Conservation (phyloP, 1,140 invertebrate genomes). For the Zaprionus inermis region DNA sequence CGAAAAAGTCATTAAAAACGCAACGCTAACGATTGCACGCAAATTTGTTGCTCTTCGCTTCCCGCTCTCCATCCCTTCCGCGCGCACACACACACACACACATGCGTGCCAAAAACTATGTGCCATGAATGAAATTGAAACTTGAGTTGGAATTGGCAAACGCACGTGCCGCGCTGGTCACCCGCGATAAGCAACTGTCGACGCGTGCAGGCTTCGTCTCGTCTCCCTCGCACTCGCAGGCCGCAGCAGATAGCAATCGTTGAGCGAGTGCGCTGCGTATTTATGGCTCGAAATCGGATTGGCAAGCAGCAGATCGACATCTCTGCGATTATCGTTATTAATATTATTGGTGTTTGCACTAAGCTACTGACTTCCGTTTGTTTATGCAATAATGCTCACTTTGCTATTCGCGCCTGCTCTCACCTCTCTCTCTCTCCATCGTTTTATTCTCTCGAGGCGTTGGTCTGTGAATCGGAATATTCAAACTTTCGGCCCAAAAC, state of each 20-base stretch:
- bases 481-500: constrained; percentile 27
- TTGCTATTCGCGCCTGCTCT: background rate
- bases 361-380: constrained; percentile 44
- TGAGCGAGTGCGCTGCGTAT: constrained; percentile 46
- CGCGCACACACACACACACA: constrained; percentile 19
- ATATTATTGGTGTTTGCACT: constrained; percentile 75
- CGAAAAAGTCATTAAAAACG: constrained; percentile 81
- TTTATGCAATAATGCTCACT: constrained; percentile 1
- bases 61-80: background rate
- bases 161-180: constrained; percentile 80
- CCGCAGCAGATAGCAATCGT: constrained; percentile 51
- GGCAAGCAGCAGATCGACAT: constrained; percentile 43
- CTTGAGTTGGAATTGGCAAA: constrained; percentile 44
- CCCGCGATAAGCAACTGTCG: constrained; percentile 81
- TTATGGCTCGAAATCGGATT: constrained; percentile 72
- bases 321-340: constrained; percentile 72
- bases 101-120: constrained; percentile 51
- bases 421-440: background rate
- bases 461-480: constrained; percentile 60
- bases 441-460: constrained; percentile 23
- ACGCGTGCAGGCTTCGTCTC: constrained; percentile 53
- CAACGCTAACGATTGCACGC: constrained; percentile 72
- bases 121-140: constrained; percentile 57
- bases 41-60: constrained; percentile 70
- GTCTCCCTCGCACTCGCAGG: constrained; percentile 13